Percentiles rank a stretch among this genome's conserved stretches.
Evolutionary conservation across 1,140 invertebrate genomes (phyloP).

Genomic region (Brachionus rotundiformis): DNA sequence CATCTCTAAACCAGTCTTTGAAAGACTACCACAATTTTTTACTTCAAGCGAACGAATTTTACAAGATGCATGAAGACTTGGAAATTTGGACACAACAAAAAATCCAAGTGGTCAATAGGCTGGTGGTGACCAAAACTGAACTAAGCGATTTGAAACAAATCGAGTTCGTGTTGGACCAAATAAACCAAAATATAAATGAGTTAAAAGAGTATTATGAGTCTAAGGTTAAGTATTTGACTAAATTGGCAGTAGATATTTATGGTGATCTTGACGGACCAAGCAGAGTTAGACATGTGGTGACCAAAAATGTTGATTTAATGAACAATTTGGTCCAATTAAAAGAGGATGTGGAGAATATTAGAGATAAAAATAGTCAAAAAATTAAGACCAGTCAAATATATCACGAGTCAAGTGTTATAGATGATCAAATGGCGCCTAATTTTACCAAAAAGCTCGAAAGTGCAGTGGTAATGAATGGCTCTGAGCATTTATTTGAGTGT

Average conservation of each 20-base stretch:
- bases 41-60: conserved; percentile 68
- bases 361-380: not conserved
- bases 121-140: conserved; percentile 71
- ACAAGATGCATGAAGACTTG: conserved; percentile 69
- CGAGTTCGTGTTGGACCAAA: conserved; percentile 70
- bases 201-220: conserved; percentile 72
- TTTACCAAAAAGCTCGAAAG: conserved; percentile 22
- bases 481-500: conserved; percentile 68
- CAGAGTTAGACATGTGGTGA: conserved; percentile 27
- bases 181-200: conserved; percentile 70
- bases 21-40: conserved; percentile 69
- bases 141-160: conserved; percentile 68
- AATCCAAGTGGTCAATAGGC: conserved; percentile 71
- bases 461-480: conserved; percentile 17
- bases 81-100: conserved; percentile 76
- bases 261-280: conserved; percentile 61
- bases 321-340: conserved; percentile 50
- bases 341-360: conserved; percentile 28
- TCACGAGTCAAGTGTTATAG: conserved; percentile 20
- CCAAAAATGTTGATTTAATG: conserved; percentile 41
- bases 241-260: conserved; percentile 71
- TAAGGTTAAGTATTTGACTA: conserved; percentile 71
- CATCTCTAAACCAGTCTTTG: conserved; percentile 72
- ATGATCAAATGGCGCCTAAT: not conserved
- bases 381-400: conserved; percentile 19